Percentiles rank a stretch among this genome's conserved stretches.
Evolutionary conservation across 1,140 invertebrate genomes (phyloP).

Genomic region (Eumeta japonica): DNA sequence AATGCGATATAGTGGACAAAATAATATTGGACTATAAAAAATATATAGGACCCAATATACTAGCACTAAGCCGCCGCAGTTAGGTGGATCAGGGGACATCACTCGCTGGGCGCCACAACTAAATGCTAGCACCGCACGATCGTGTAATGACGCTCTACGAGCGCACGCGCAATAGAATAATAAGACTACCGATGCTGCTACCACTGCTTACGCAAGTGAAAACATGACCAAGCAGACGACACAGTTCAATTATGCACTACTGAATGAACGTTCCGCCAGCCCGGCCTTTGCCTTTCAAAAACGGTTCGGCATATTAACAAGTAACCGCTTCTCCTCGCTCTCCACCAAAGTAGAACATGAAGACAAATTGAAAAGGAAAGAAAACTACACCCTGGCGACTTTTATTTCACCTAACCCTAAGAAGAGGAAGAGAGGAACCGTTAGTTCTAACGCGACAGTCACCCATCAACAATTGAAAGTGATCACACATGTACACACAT

Average conservation of each 20-base stretch:
- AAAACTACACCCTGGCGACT: slow-evolving; percentile 1
- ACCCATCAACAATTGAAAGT: slow-evolving; percentile 2
- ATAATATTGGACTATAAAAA: slow-evolving; percentile 5
- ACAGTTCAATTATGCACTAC: too few species aligned
- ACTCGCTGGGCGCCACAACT: too few species aligned
- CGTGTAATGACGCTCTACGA: neutral
- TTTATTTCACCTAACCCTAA: slow-evolving; percentile 1
- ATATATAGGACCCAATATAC: too few species aligned
- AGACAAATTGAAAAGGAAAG: neutral
- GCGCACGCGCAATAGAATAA: neutral
- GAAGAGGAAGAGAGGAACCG: slow-evolving; percentile 3
- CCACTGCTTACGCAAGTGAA: neutral
- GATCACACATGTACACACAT: slow-evolving; percentile 5
- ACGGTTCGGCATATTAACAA: slow-evolving; percentile 1
- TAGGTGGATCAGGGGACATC: too few species aligned
- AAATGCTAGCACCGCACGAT: too few species aligned
- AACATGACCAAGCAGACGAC: neutral
- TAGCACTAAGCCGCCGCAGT: too few species aligned
- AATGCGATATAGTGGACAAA: slow-evolving; percentile 5
- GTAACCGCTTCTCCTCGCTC: slow-evolving; percentile 1
- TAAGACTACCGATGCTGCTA: neutral
- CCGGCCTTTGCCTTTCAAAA: neutral
- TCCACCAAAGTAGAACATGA: too few species aligned
- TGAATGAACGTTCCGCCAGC: neutral
- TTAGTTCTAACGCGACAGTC: neutral